Percentiles rank a stretch among this genome's conserved stretches.
These are phyloP conservation scores for Gavia stellata DNA, from an alignment of 2,113 vertebrate genomes.

Conservation along the genomic window DNA sequence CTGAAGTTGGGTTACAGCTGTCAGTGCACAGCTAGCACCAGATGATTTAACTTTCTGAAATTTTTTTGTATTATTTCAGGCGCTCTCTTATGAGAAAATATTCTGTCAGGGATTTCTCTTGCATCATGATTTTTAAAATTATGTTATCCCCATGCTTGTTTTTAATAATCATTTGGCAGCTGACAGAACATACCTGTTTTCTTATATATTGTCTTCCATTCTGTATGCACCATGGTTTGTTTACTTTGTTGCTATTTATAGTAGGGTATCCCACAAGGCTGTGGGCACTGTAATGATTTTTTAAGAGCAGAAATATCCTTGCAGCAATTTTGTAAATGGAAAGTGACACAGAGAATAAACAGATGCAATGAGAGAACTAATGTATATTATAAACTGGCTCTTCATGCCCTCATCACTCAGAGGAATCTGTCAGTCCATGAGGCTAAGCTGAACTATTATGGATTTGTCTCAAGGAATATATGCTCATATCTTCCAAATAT, in stretches of 20 bases:
- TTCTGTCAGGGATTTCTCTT: not conserved
- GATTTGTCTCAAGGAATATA: not conserved
- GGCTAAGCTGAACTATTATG: not conserved
- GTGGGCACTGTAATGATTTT: conserved; percentile 1
- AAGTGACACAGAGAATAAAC: conserved; percentile 4
- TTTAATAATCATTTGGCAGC: not conserved
- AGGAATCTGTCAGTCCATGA: not conserved
- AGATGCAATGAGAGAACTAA: not conserved
- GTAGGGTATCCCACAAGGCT: not conserved
- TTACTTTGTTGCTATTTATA: conserved; percentile 32
- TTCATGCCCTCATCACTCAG: not conserved
- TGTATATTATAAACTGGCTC: not conserved
- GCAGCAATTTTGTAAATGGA: conserved; percentile 11
- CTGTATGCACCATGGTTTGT: not conserved
- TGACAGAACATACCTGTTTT: not conserved
- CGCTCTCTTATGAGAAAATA: not conserved
- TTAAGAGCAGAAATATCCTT: conserved; percentile 23
- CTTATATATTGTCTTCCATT: not conserved
- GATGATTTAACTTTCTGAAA: not conserved
- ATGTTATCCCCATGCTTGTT: not conserved
- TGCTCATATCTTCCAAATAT: not conserved
- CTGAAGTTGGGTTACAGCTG: not conserved
- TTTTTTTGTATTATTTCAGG: not conserved
- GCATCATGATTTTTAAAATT: not conserved
- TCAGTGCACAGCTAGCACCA: not conserved